Evolutionary conservation across 2,888 invertebrate species (phyloP), one percentile per base, ranked within the genome.

Genomic region (Biston stratarius): DNA sequence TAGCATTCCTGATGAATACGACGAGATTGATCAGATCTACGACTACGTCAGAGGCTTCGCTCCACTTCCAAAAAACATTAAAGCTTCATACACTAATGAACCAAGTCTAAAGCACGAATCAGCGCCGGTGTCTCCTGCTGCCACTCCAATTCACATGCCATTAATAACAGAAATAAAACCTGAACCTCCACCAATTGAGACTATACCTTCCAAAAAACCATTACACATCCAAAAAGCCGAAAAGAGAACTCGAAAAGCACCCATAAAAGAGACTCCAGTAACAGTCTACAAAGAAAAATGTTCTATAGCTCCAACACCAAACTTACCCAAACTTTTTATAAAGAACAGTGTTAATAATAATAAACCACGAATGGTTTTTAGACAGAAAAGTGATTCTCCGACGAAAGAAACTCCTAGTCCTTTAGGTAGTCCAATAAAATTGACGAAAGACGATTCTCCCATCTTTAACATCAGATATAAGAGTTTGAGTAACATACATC

Each of bases 21-120:
- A 98, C 78, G 98, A 99, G 90, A 98, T 99, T 77, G 99, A 99
- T 94, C 98, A 99, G 90, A 98, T 99, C 74, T 99, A 99, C 86
- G 98, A 98, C 85, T 99, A 99, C 87, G 98, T 99, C 0, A 95
- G 99, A 71, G 98, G 99, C 0, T 97, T 99, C 77, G 98, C 98
- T 59, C 98, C 98, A 1, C 94, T 98, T 38, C 98, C 98, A 6
- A 97, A 97, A 86, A 97, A 96, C 81, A 95, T 96, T 34, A 95
- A 96, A 79, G 95, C 96, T 0, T 96, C 96, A 0, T 96, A 96
- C 79, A 91, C 89, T 0, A 94, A 91, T 69, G 94, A 94, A 48
- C 86, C 89, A 6, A 80, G 79, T 57, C 77, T 83, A 76, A 88
- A 94, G 91, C 94, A 90, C 82, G 94, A 91, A 87, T 95, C 94